Conservation (phyloP, 1,140 invertebrate species). For the Parapsyche elsis region DNA sequence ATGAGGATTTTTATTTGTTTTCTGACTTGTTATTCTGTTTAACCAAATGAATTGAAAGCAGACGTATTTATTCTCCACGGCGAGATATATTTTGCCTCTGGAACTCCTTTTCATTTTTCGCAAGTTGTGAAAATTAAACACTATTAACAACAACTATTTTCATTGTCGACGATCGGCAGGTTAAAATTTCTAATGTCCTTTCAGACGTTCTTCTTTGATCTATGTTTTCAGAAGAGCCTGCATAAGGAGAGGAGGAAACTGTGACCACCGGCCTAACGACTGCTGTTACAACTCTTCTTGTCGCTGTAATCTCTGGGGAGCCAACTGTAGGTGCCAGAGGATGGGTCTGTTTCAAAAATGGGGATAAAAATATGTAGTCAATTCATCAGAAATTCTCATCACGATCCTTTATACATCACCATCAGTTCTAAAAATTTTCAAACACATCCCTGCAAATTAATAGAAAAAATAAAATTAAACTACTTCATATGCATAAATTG, state of each 20-base stretch:
- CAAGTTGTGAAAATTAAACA: not conserved
- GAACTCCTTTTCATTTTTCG: not conserved
- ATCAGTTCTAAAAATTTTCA: not conserved
- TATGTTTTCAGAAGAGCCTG: conserved; percentile 89
- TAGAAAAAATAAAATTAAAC: too few species aligned
- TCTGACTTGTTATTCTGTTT: conserved; percentile 10
- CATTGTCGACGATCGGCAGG: not conserved
- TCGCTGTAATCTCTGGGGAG: conserved; percentile 91
- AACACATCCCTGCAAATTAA: too few species aligned
- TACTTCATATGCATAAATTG: too few species aligned
- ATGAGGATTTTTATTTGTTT: conserved; percentile 18
- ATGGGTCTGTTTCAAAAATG: conserved; percentile 92
- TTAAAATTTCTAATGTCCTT: conserved; percentile 64
- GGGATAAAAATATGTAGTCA: conserved; percentile 70
- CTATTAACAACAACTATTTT: not conserved
- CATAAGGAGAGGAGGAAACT: conserved; percentile 81
- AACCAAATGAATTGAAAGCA: not conserved
- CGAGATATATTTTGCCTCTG: not conserved
- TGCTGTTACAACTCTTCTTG: conserved; percentile 89
- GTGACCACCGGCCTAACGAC: conserved; percentile 85
- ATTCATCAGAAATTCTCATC: not conserved
- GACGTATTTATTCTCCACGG: not conserved
- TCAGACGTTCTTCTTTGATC: conserved; percentile 87
- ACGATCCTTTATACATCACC: not conserved
- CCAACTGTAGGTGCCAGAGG: conserved; percentile 89